Conservation (phyloP, 2,888 invertebrate genomes). For the Troides aeacus region DNA sequence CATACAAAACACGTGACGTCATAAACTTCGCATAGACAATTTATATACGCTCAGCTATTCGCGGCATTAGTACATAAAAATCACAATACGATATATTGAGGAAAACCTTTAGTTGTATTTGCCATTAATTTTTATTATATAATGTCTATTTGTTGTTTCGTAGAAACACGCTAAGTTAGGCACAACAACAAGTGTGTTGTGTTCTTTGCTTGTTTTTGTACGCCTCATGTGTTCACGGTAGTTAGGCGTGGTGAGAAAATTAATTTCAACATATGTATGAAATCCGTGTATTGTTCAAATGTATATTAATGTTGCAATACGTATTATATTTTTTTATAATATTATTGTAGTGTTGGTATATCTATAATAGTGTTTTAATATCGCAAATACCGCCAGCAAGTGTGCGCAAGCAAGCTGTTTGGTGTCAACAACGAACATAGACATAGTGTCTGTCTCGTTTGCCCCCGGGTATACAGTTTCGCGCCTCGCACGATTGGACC, state of each 20-base stretch:
- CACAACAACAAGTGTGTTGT: no score
- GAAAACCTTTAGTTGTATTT: neutral
- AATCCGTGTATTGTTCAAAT: no score
- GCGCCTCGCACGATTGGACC: neutral
- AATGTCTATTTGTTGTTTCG: neutral
- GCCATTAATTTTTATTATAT: neutral
- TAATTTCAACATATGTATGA: no score
- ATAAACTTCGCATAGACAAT: conserved; percentile 12
- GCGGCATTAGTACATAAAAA: no score
- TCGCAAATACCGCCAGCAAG: neutral
- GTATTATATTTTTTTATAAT: no score
- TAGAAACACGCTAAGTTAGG: neutral
- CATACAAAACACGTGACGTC: neutral
- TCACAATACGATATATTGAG: neutral
- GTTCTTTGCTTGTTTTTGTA: no score
- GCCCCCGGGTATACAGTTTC: neutral
- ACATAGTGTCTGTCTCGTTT: neutral
- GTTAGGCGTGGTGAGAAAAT: no score
- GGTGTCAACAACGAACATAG: neutral
- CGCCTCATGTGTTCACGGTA: no score
- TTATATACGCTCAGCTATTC: conserved; percentile 15
- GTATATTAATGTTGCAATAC: no score
- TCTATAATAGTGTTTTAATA: no score
- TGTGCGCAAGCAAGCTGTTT: neutral
- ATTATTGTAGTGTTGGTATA: no score